phyloP scores from a whole-genome alignment of 2,888 invertebrate species.

The Troides oblongomaculatus region DNA sequence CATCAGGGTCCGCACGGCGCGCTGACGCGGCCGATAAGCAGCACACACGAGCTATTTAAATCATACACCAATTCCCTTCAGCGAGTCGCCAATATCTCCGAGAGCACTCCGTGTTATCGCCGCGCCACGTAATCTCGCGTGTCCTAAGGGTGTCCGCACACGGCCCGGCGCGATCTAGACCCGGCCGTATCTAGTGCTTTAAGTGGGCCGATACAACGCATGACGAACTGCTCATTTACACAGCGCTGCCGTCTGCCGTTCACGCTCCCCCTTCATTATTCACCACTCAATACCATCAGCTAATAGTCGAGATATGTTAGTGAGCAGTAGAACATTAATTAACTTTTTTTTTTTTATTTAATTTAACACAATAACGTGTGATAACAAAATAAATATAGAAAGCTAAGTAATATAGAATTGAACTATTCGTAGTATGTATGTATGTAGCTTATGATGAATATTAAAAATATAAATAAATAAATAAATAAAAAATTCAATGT shows the following conservation, averaged over 20 bases:
- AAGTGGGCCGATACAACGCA: slow-evolving; percentile 10
- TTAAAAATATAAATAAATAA: too few relatives aligned
- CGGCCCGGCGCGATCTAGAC: slow-evolving; percentile 3
- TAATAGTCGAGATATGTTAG: too few relatives aligned
- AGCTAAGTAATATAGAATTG: too few relatives aligned
- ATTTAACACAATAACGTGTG: too few relatives aligned
- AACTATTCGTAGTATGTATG: too few relatives aligned
- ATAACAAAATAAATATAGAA: too few relatives aligned
- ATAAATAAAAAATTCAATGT: too few relatives aligned
- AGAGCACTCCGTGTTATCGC: slow-evolving; percentile 64
- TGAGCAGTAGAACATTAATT: too few relatives aligned
- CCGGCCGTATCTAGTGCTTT: slow-evolving; percentile 5
- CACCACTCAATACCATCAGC: too few relatives aligned
- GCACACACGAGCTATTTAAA: slow-evolving; percentile 48
- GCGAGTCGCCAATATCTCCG: slow-evolving; percentile 49
- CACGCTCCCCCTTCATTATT: too few relatives aligned
- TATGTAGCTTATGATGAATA: too few relatives aligned
- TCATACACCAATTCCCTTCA: slow-evolving; percentile 58
- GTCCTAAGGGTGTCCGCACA: slow-evolving; percentile 25
- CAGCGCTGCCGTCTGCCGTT: neutral
- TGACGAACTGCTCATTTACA: neutral
- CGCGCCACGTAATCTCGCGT: slow-evolving; percentile 43
- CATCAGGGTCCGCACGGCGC: neutral
- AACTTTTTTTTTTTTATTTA: too few relatives aligned
- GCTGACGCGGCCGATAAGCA: slow-evolving; percentile 31